These are phyloP conservation scores for Onychostruthus taczanowskii DNA, from an alignment of 2,113 vertebrate genomes.

Conservation along the genomic window DNA sequence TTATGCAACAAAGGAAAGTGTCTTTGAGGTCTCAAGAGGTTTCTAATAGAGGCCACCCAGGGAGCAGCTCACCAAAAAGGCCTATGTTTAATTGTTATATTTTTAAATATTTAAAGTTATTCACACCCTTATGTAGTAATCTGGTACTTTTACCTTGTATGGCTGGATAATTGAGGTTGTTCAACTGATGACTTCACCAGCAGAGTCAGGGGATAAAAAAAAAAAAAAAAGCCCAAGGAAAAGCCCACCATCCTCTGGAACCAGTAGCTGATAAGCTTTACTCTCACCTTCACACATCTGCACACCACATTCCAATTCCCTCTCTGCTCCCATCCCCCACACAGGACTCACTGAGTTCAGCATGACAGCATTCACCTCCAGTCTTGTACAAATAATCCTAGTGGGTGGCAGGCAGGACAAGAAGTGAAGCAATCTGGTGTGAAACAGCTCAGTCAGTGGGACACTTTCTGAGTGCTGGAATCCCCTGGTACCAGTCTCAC, in stretches of 20 bases:
- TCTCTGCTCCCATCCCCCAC: neutral
- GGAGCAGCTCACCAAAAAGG: neutral
- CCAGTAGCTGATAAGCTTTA: slow-evolving; percentile 59
- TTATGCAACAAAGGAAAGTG: neutral
- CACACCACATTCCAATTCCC: slow-evolving; percentile 26
- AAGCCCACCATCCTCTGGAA: slow-evolving; percentile 6
- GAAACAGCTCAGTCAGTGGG: neutral
- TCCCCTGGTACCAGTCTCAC: neutral
- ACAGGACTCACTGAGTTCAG: neutral
- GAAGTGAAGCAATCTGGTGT: neutral
- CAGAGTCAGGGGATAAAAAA: neutral
- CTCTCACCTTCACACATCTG: slow-evolving; percentile 61
- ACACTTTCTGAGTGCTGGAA: neutral
- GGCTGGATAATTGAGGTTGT: neutral
- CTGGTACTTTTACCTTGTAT: neutral
- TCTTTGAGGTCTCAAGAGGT: neutral
- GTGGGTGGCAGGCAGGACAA: neutral
- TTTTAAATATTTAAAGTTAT: neutral
- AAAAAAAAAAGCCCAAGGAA: neutral
- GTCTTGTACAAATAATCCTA: neutral
- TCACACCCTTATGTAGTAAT: neutral
- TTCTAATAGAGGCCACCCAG: neutral
- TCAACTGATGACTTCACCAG: neutral
- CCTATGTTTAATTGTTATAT: neutral
- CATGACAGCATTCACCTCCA: neutral